phyloP scores from a whole-genome alignment of 64 coral and sea anemone genomes.

The Pocillopora verrucosa region DNA sequence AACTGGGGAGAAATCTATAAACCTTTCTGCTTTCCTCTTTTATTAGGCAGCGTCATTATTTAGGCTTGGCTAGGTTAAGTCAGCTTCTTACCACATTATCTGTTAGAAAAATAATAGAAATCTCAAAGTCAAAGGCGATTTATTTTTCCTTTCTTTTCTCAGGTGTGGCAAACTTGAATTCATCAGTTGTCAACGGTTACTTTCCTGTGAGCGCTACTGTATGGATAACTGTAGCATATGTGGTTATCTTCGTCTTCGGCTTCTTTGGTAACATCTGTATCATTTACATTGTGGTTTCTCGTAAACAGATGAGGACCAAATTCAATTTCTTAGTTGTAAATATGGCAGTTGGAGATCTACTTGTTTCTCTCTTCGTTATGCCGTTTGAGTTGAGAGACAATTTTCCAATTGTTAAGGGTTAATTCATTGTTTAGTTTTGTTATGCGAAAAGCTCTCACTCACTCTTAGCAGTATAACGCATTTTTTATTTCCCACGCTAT shows the following conservation, averaged over 20 bases:
- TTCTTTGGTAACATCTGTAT: slow-evolving; percentile 53
- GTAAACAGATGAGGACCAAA: slow-evolving; percentile 47
- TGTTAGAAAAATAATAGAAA: too few species aligned
- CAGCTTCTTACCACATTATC: too few species aligned
- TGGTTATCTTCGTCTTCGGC: slow-evolving; percentile 33
- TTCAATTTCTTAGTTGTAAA: slow-evolving; percentile 70
- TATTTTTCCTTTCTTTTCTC: not conserved
- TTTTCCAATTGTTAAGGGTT: too few species aligned
- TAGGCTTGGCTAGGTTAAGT: too few species aligned
- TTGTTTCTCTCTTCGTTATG: slow-evolving; percentile 58
- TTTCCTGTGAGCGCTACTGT: not conserved
- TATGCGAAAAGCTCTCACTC: too few species aligned
- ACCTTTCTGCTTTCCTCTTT: too few species aligned
- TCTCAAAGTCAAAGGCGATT: too few species aligned
- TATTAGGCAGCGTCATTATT: too few species aligned
- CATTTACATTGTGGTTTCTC: slow-evolving; percentile 60
- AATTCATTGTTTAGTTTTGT: too few species aligned
- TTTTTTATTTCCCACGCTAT: too few species aligned
- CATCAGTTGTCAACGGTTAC: not conserved
- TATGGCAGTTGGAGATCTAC: slow-evolving; percentile 67
- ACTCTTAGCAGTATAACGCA: too few species aligned
- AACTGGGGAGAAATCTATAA: too few species aligned
- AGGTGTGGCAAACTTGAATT: not conserved
- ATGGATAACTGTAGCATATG: slow-evolving; percentile 46
- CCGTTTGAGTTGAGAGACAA: slow-evolving; percentile 36